Percentiles rank a stretch among this genome's conserved stretches.
Evolutionary conservation across 2,113 vertebrate species (phyloP).

Genomic region (Cottus gobio): DNA sequence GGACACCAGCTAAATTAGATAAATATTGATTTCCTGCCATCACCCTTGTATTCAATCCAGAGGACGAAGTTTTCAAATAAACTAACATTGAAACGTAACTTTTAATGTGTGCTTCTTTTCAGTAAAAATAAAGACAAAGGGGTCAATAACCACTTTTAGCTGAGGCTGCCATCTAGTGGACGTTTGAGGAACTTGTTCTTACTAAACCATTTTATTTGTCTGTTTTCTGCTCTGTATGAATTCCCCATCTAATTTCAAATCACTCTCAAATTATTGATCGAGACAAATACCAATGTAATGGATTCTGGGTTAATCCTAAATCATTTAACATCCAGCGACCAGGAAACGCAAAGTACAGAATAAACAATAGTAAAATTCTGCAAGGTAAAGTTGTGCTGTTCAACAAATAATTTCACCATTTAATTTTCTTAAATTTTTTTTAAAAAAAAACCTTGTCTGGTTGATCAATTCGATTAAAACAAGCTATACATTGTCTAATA

Average conservation of each 20-base stretch:
- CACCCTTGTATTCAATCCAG: too few relatives aligned
- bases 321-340: neutral
- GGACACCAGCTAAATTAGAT: neutral
- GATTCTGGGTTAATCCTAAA: neutral
- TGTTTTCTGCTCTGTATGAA: neutral
- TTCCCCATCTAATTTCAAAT: neutral
- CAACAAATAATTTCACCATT: neutral
- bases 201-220: neutral
- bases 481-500: neutral
- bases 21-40: neutral
- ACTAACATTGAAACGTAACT: too few relatives aligned
- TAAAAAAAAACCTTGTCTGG: neutral
- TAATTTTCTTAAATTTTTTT: too few relatives aligned
- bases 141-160: neutral
- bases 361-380: too few relatives aligned
- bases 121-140: slow-evolving; percentile 26
- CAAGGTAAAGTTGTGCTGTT: neutral
- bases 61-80: neutral
- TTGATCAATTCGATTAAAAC: neutral
- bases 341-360: too few relatives aligned
- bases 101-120: neutral
- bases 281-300: neutral
- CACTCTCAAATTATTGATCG: too few relatives aligned
- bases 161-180: slow-evolving; percentile 54
- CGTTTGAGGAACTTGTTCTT: neutral